phyloP scores from a whole-genome alignment of 2,113 vertebrate species.

The Ondatra zibethicus region DNA sequence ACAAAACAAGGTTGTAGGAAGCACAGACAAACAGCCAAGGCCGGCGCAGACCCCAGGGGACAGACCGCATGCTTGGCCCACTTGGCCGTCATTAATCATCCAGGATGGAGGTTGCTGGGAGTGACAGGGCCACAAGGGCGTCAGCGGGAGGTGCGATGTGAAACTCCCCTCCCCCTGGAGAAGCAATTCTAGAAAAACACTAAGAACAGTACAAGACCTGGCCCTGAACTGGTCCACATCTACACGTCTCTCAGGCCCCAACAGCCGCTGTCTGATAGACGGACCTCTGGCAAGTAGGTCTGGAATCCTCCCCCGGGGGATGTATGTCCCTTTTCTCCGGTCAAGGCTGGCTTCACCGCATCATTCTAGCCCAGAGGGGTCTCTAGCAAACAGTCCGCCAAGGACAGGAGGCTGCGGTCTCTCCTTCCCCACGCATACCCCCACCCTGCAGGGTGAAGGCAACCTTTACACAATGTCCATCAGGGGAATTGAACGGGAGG shows the following conservation, averaged over 20 bases:
- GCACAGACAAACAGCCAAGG: neutral
- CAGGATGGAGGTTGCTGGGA: neutral
- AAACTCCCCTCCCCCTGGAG: neutral
- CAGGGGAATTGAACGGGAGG: no score
- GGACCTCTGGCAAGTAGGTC: no score
- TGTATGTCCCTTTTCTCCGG: neutral
- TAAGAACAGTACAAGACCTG: neutral
- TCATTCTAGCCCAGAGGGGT: neutral
- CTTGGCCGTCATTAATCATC: neutral
- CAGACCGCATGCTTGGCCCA: neutral
- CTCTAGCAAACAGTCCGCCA: fast-evolving
- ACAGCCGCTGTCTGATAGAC: neutral
- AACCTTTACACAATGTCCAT: neutral
- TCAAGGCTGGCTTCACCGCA: neutral
- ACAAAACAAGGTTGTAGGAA: neutral
- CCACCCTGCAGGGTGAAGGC: neutral
- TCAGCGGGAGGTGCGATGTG: neutral
- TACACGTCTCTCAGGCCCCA: neutral
- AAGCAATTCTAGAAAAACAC: neutral
- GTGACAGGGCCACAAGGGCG: neutral
- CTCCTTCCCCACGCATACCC: neutral
- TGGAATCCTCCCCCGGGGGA: neutral
- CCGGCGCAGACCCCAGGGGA: neutral
- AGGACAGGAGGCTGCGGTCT: neutral
- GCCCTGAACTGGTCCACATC: neutral